Percentiles rank a stretch among this genome's conserved stretches.
Evolutionary conservation across 2,797 vertebrate genomes (phyloP).

Genomic region (Halcyon leucocephala): DNA sequence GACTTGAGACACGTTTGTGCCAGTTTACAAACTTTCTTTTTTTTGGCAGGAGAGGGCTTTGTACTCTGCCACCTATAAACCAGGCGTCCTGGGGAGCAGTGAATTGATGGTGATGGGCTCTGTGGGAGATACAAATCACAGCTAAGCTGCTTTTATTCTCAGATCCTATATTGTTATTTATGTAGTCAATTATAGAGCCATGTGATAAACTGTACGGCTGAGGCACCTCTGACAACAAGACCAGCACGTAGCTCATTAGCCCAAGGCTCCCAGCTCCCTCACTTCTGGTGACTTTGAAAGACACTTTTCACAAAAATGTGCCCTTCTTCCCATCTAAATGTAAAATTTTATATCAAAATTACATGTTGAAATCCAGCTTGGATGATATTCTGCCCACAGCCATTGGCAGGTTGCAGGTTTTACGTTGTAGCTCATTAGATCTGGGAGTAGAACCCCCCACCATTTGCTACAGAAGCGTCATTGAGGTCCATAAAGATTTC

Average conservation of each 20-base stretch:
- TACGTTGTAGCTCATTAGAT: neutral
- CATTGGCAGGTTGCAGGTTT: neutral
- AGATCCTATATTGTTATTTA: neutral
- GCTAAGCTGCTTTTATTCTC: neutral
- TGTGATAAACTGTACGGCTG: neutral
- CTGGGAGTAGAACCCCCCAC: neutral
- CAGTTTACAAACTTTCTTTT: conserved; percentile 7
- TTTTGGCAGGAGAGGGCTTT: neutral
- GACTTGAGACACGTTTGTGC: neutral
- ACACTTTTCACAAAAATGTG: neutral
- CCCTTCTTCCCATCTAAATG: neutral
- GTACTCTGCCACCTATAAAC: neutral
- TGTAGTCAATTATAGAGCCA: neutral
- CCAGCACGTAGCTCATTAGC: neutral
- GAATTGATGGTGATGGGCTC: neutral
- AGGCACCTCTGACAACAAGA: neutral
- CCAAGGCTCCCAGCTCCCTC: neutral
- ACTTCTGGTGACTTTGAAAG: neutral
- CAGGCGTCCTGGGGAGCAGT: accelerated
- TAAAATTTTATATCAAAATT: neutral
- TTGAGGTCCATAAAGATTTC: neutral
- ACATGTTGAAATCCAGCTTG: neutral
- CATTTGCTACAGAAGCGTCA: neutral
- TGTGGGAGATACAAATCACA: neutral
- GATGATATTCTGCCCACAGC: neutral